A percentile compares a stretch with the other conserved stretches of the same genome.
Evolutionary conservation across 2,888 invertebrate genomes (phyloP).

Genomic region (Heteropelma amictum): DNA sequence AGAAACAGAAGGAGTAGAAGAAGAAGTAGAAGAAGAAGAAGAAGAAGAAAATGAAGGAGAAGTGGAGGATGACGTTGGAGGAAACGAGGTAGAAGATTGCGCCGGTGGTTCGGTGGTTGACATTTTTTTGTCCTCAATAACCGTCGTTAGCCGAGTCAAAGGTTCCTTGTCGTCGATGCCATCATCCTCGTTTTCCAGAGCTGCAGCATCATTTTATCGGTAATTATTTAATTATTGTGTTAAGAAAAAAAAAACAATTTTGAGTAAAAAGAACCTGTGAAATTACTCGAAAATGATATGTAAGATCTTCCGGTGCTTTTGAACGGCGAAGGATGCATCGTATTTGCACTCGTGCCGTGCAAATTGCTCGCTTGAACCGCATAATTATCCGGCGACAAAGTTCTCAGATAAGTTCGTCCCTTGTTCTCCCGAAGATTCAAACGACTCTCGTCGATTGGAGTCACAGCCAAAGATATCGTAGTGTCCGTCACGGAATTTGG

Average conservation of each 20-base stretch:
- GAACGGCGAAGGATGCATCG: slow-evolving; percentile 62
- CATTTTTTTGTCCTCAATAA: slow-evolving; percentile 16
- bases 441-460: slow-evolving; percentile 60
- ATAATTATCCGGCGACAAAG: slow-evolving; percentile 62
- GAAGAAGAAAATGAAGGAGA: not conserved
- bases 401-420: slow-evolving; percentile 62
- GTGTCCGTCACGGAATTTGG: slow-evolving; percentile 64
- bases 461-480: slow-evolving; percentile 60
- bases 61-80: not conserved
- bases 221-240: not conserved
- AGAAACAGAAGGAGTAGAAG: slow-evolving; percentile 3
- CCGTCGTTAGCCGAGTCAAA: slow-evolving; percentile 28
- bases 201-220: not conserved
- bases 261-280: not conserved
- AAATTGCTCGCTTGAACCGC: slow-evolving; percentile 65
- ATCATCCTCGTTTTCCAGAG: slow-evolving; percentile 38
- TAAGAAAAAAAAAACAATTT: not conserved
- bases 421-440: slow-evolving; percentile 55
- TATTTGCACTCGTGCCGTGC: slow-evolving; percentile 63
- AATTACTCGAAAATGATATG: slow-evolving; percentile 63
- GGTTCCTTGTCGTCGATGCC: slow-evolving; percentile 30
- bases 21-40: not conserved
- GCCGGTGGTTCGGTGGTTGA: slow-evolving; percentile 17
- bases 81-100: not conserved
- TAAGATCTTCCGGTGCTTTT: slow-evolving; percentile 65